These are phyloP conservation scores for Stomatorhinus walkeri DNA, from an alignment of 2,797 vertebrate genomes.

Conservation along the genomic window DNA sequence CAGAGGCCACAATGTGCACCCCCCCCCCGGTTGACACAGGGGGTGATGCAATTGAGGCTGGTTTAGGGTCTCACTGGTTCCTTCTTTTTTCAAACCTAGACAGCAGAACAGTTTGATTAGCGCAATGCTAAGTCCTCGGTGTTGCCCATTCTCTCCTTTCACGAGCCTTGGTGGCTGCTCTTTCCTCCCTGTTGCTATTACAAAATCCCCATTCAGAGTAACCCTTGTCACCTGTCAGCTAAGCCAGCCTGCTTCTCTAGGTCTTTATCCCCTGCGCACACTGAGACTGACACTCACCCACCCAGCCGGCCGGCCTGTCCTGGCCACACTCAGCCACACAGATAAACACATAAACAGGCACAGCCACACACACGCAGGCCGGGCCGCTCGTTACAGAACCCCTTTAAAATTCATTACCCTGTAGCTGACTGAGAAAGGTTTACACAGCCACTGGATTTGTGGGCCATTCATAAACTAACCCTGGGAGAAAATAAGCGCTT, in stretches of 20 bases:
- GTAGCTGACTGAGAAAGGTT: slow-evolving; percentile 50
- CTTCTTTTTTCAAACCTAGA: slow-evolving; percentile 67
- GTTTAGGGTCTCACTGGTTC: slow-evolving; percentile 66
- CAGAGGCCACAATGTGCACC: slow-evolving; percentile 60
- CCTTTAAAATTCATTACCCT: slow-evolving; percentile 77
- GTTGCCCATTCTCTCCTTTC: slow-evolving; percentile 67
- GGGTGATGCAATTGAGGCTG: slow-evolving; percentile 64
- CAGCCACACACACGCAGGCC: slow-evolving; percentile 54
- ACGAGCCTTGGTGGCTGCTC: slow-evolving; percentile 60
- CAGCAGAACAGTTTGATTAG: slow-evolving; percentile 68
- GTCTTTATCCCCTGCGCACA: slow-evolving; percentile 73
- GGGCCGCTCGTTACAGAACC: slow-evolving; percentile 64
- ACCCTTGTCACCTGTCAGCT: slow-evolving; percentile 80
- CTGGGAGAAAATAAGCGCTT: neutral
- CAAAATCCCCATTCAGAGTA: slow-evolving; percentile 76
- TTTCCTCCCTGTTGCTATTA: slow-evolving; percentile 73
- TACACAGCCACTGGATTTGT: slow-evolving; percentile 47
- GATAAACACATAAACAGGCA: slow-evolving; percentile 43
- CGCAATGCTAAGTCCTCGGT: slow-evolving; percentile 51
- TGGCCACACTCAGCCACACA: slow-evolving; percentile 44
- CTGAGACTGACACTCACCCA: slow-evolving; percentile 31
- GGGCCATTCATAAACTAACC: slow-evolving; percentile 36
- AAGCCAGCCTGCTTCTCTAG: slow-evolving; percentile 73
- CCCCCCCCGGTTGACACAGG: slow-evolving; percentile 56
- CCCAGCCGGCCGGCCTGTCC: neutral